Base-by-base conservation (phyloP, 2,797 vertebrate genomes). In the Chaetophractus vellerosus region DNA sequence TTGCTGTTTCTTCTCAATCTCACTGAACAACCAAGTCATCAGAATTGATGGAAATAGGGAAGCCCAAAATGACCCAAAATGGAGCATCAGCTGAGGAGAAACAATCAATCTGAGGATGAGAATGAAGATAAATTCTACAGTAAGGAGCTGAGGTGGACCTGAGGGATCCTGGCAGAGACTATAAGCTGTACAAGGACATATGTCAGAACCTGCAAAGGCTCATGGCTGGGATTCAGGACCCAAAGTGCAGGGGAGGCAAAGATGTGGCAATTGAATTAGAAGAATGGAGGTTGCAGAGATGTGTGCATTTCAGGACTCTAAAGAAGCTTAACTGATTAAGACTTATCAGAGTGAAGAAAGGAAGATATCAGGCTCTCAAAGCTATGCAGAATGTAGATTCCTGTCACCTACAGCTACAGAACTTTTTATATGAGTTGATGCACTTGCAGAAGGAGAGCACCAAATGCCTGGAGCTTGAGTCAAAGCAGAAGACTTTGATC, bases 391-490 rank as follows among this genome's bases (percentile, higher is more conserved):
- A 98, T 95, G 99, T 99, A 0, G 99, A 99, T 0, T 99, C 99
- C 1, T 99, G 99, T 90, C 99, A 99, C 92, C 99, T 99, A 82
- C 99, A 99, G 98, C 98, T 99, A 50, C 99, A 99, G 98, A 99
- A 99, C 97, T 98, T 99, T 83, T 98, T 99, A 6, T 99, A 99
- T 33, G 99, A 99, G 98, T 99, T 99, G 93, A 99, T 99, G 99
- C 99, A 99, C 97, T 98, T 99, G 93, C 99, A 99, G 98, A 99
- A 99, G 72, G 99, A 99, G 98, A 99, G 99, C 97, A 99, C 99
- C 96, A 99, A 99, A 61, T 99, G 99, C 98, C 98, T 99, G 87
- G 99, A 99, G 95, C 99, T 99, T 98, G 99, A 99, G 99, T 99
- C 99, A 10, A 99, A 99, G 93, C 99, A 99, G 99, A 99, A 98